Evolutionary conservation across 2,888 invertebrate genomes (phyloP).

Genomic region (Branchinecta sandiegonensis): DNA sequence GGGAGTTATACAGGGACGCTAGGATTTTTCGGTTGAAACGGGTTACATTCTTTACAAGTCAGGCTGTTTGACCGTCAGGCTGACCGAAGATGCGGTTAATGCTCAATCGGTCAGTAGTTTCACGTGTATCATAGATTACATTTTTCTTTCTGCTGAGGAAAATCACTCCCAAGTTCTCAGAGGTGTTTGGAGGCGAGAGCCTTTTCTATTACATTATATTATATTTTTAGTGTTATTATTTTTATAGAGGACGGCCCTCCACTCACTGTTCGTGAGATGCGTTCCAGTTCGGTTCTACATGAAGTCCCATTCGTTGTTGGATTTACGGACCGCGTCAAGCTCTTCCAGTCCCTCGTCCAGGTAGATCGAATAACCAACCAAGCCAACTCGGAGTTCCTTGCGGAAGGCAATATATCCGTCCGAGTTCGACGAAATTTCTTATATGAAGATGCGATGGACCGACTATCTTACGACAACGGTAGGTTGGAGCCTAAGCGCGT

Average conservation of each 20-base stretch:
- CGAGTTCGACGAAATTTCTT: constrained; percentile 73
- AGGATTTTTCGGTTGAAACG: no score
- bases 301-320: constrained; percentile 90
- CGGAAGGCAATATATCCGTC: constrained; percentile 58
- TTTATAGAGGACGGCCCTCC: constrained; percentile 61
- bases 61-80: no score
- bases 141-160: no score
- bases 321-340: constrained; percentile 73
- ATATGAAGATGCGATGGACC: constrained; percentile 97
- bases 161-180: no score
- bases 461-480: constrained; percentile 79
- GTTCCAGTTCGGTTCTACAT: constrained; percentile 70
- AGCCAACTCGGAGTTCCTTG: constrained; percentile 56
- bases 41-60: no score
- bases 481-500: constrained; percentile 29
- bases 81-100: no score
- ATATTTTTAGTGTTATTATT: constrained; percentile 21
- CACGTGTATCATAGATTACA: no score
- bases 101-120: no score
- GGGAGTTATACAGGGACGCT: no score
- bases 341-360: constrained; percentile 54
- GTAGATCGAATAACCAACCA: constrained; percentile 55
- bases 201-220: background rate
- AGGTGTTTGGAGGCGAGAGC: background rate
- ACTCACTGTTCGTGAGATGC: constrained; percentile 68